Evolutionary conservation across 2,113 vertebrate species (phyloP).

Genomic region (Ictalurus furcatus): DNA sequence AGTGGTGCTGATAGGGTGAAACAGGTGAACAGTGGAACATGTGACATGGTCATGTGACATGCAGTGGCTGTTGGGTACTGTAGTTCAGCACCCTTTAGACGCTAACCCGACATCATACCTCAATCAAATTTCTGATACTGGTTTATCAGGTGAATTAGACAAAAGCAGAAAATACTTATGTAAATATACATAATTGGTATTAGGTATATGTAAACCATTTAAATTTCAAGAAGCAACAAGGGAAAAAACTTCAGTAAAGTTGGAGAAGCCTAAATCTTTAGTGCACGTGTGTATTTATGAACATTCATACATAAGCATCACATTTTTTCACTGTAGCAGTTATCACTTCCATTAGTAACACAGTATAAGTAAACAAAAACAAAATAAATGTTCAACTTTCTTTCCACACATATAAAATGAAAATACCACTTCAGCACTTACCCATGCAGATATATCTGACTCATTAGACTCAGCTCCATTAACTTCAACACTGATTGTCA

Average conservation of each 20-base stretch:
- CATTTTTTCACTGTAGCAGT: background rate
- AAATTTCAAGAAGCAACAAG: background rate
- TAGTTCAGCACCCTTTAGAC: no score
- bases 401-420: background rate
- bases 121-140: no score
- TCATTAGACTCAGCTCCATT: background rate
- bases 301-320: background rate
- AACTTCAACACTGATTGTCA: conserved; percentile 24
- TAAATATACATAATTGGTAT: no score
- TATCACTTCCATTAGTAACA: background rate
- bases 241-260: background rate
- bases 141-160: no score
- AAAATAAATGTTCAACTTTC: background rate
- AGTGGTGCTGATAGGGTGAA: no score
- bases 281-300: background rate
- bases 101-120: no score
- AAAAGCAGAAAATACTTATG: no score
- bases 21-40: no score
- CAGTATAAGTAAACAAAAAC: background rate
- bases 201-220: background rate
- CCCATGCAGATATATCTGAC: conserved; percentile 3
- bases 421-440: background rate
- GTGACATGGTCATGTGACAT: no score
- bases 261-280: background rate
- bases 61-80: no score